A percentile compares a stretch with the other conserved stretches of the same genome.
Conservation (phyloP, 1,140 invertebrate species). For the Listronotus bonariensis region DNA sequence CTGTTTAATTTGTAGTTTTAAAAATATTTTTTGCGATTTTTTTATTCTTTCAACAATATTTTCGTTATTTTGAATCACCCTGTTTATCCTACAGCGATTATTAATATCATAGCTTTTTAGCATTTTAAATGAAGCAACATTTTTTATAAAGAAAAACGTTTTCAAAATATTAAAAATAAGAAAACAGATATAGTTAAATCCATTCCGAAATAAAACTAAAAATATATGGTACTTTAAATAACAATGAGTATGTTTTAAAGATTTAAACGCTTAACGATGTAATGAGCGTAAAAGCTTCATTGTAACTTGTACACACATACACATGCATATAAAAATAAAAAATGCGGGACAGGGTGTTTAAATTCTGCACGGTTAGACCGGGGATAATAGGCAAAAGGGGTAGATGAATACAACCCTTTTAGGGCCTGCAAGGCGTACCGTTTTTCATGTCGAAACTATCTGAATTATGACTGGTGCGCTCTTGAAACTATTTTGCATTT, state of each 20-base stretch:
- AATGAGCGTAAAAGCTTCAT: constrained; percentile 28
- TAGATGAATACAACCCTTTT: constrained; percentile 21
- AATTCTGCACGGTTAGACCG: constrained; percentile 33
- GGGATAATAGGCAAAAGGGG: constrained; percentile 21
- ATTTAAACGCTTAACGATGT: constrained; percentile 29
- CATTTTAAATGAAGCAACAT: too few relatives aligned
- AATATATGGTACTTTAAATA: too few relatives aligned
- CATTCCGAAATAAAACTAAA: too few relatives aligned
- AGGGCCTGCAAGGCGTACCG: constrained; percentile 14
- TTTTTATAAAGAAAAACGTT: too few relatives aligned
- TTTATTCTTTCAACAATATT: too few relatives aligned
- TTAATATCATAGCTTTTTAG: too few relatives aligned
- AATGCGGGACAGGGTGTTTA: constrained; percentile 33
- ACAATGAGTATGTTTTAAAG: constrained; percentile 19
- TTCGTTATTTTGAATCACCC: too few relatives aligned
- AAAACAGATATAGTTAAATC: too few relatives aligned
- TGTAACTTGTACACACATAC: constrained; percentile 20
- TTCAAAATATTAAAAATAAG: too few relatives aligned
- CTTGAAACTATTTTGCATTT: constrained; percentile 29
- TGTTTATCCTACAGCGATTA: too few relatives aligned
- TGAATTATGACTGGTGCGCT: constrained; percentile 24
- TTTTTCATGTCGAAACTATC: constrained; percentile 26
- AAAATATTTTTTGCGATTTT: too few relatives aligned
- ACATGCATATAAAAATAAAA: constrained; percentile 29
- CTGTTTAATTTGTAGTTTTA: too few relatives aligned